A percentile compares a stretch with the other conserved stretches of the same genome.
These are phyloP conservation scores for Catharus minimus DNA, from an alignment of 2,113 vertebrate genomes.

Conservation along the genomic window DNA sequence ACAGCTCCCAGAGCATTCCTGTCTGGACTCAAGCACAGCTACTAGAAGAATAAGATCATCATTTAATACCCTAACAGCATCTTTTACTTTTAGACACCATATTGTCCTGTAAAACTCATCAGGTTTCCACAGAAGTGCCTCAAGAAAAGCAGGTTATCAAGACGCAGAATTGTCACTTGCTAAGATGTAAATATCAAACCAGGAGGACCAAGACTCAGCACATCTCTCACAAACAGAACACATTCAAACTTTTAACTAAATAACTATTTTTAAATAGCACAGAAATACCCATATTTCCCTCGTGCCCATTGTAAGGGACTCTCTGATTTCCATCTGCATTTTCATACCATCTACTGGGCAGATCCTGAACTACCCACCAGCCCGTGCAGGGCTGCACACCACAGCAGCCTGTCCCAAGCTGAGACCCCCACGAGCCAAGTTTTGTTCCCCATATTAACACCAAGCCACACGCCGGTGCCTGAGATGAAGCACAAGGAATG, in stretches of 20 bases:
- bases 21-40: not conserved
- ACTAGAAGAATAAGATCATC: not conserved
- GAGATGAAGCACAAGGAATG: not conserved
- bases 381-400: not conserved
- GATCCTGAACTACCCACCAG: not conserved
- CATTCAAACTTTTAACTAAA: not conserved
- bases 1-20: not conserved
- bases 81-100: not conserved
- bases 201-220: not conserved
- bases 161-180: not conserved
- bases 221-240: not conserved
- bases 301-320: not conserved
- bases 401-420: accelerated
- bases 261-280: not conserved
- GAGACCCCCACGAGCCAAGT: accelerated
- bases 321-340: not conserved
- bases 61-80: not conserved
- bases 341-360: constrained; percentile 48
- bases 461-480: not conserved
- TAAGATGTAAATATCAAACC: not conserved
- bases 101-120: not conserved
- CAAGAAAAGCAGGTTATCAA: not conserved
- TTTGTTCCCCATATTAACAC: not conserved
- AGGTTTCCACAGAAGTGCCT: not conserved
- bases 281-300: not conserved